Evolutionary conservation across 2,113 vertebrate genomes (phyloP), one percentile per base, ranked within the genome.

Genomic region (Vicugna pacos): DNA sequence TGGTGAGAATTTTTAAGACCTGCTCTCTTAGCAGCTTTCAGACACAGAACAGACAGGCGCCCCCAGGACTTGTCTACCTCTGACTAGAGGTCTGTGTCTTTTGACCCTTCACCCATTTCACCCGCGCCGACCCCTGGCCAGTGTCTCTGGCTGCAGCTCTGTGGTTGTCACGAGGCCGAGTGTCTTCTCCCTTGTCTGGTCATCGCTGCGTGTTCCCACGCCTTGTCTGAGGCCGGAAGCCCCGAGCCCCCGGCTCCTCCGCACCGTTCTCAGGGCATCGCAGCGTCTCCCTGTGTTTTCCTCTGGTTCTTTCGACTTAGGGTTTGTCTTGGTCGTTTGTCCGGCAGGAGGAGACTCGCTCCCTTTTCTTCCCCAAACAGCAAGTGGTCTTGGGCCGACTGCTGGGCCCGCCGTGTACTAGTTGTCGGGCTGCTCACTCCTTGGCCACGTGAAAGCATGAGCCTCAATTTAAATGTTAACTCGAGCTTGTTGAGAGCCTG

Each of bases 11-110:
- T 3, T 72, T 10, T 19, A 32, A 32, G 42, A 26, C 32, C 9
- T 35, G 0, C 52, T 24, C 16, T 75, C 6, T 50, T 1, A 30
- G 67, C 80, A 0, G 11, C 24, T 28, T 26, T 19, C 17, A 22
- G 0, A 11, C 0, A 16, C 2, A 5, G 6, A 6, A 8, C 0
- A 0, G 12, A 14, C 48, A 69, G n/a, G 7, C 12, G 65, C 3
- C 3, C 75, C 38, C 46, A 13, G 56, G n/a, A 42, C 83, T 80
- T 30, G 4, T 3, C 4, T n/a, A 42, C 32, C 19, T 17, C 6
- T 9, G 28, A 35, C 62, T 13, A 38, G 42, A 69, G 30, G 17
- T 60, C 19, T 22, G 54, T 46, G 11, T 8, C 24, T 24, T 32
- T 52, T 12, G 85, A 42, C 20, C 46, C 38, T 28, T 69, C 35